phyloP scores from a whole-genome alignment of 1,140 invertebrate genomes.

The Pseudomyrmex sp. region DNA sequence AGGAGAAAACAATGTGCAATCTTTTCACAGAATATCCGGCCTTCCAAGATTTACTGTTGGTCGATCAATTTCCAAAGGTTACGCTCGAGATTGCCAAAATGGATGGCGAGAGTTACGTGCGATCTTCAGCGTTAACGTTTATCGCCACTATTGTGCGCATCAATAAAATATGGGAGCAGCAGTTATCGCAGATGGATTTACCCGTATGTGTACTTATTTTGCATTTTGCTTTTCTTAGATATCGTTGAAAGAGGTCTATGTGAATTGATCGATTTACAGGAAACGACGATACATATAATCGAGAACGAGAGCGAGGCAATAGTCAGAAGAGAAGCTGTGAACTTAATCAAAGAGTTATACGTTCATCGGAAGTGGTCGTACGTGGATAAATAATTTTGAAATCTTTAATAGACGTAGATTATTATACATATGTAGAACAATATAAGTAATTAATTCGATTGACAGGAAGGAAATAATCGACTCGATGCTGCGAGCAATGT shows the following conservation, averaged over 20 bases:
- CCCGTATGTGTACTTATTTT: slow-evolving; percentile 85
- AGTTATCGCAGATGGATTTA: slow-evolving; percentile 87
- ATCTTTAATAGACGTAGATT: neutral
- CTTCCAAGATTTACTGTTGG: slow-evolving; percentile 90
- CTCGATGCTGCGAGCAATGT: slow-evolving; percentile 85
- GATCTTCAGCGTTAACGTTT: slow-evolving; percentile 90
- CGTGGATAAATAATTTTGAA: slow-evolving; percentile 66
- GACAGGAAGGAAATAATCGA: slow-evolving; percentile 77
- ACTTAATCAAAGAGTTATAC: slow-evolving; percentile 88
- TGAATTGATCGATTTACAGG: slow-evolving; percentile 84
- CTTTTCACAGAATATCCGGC: slow-evolving; percentile 89
- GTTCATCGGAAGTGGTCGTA: slow-evolving; percentile 87
- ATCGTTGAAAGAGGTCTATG: slow-evolving; percentile 2
- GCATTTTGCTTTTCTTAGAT: neutral
- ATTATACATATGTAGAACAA: neutral
- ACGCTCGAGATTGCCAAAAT: slow-evolving; percentile 87
- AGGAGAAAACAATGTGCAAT: neutral
- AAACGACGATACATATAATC: slow-evolving; percentile 87
- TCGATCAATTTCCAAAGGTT: slow-evolving; percentile 88
- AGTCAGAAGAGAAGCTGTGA: slow-evolving; percentile 89
- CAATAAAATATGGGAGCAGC: slow-evolving; percentile 88
- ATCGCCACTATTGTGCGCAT: slow-evolving; percentile 88
- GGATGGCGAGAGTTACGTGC: slow-evolving; percentile 90
- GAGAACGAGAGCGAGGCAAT: slow-evolving; percentile 90
- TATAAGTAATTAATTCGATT: slow-evolving; percentile 22